These are phyloP conservation scores for Ceratitis capitata DNA, from an alignment of 1,140 invertebrate species.

Conservation along the genomic window DNA sequence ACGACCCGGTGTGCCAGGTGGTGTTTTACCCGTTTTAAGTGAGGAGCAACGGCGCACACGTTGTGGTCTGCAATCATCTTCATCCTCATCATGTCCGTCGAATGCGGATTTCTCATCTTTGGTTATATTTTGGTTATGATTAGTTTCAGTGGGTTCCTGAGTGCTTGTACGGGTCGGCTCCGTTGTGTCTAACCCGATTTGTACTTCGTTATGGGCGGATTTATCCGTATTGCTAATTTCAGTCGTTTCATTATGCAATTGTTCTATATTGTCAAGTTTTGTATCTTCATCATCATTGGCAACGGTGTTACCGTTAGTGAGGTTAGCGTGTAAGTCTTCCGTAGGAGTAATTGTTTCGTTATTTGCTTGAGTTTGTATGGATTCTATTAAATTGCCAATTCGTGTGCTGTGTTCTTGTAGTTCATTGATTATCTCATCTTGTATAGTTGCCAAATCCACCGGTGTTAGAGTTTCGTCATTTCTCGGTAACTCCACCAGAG, in stretches of 20 bases:
- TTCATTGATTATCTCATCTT: conserved; percentile 57
- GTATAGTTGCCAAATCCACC: conserved; percentile 46
- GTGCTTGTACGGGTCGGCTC: conserved; percentile 3
- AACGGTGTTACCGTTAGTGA: conserved; percentile 41
- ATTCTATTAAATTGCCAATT: conserved; percentile 30
- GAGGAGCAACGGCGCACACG: conserved; percentile 83
- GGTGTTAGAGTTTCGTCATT: background rate
- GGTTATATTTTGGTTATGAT: background rate
- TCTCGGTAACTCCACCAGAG: background rate
- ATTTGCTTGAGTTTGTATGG: conserved; percentile 21
- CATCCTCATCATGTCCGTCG: conserved; percentile 56
- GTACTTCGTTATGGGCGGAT: background rate
- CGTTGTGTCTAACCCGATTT: conserved; percentile 2
- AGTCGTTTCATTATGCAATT: conserved; percentile 27
- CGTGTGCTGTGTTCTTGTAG: conserved; percentile 54
- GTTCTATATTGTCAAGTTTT: conserved; percentile 5
- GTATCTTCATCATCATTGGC: background rate
- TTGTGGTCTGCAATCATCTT: conserved; percentile 69
- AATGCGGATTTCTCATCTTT: background rate
- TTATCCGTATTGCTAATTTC: background rate
- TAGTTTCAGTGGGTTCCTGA: conserved; percentile 16
- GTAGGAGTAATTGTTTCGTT: background rate
- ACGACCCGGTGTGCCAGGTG: conserved; percentile 84
- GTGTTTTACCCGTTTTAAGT: conserved; percentile 89
- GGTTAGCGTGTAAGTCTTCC: background rate